A percentile compares a stretch with the other conserved stretches of the same genome.
Conservation (phyloP, 1,140 invertebrate species). For the Adoxophyes honmai region DNA sequence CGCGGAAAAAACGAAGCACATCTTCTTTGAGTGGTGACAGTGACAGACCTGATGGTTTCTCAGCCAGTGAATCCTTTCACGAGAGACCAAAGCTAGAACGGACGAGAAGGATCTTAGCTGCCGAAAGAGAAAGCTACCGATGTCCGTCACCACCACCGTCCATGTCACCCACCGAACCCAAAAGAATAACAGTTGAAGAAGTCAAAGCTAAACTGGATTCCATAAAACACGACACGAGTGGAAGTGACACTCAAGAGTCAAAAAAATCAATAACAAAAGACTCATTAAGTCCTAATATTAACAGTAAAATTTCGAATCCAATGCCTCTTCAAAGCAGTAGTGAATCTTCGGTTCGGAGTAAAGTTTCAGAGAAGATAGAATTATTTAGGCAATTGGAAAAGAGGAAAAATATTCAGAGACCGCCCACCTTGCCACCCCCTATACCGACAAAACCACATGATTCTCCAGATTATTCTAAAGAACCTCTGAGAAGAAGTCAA, state of each 20-base stretch:
- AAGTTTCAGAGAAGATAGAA: slow-evolving; percentile 75
- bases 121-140: slow-evolving; percentile 38
- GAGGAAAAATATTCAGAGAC: slow-evolving; percentile 72
- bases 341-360: slow-evolving; percentile 69
- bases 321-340: slow-evolving; percentile 54
- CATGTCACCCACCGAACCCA: slow-evolving; percentile 49
- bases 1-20: slow-evolving; percentile 78
- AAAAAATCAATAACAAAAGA: slow-evolving; percentile 64
- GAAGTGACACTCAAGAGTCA: slow-evolving; percentile 55
- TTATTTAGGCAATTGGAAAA: slow-evolving; percentile 75
- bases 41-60: slow-evolving; percentile 72
- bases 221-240: slow-evolving; percentile 63
- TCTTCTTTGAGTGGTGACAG: slow-evolving; percentile 80
- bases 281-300: slow-evolving; percentile 33
- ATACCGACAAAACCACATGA: slow-evolving; percentile 62
- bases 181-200: slow-evolving; percentile 75
- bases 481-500: slow-evolving; percentile 70
- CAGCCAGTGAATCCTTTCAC: slow-evolving; percentile 51
- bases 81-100: slow-evolving; percentile 53
- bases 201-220: slow-evolving; percentile 77
- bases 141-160: slow-evolving; percentile 51
- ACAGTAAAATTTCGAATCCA: slow-evolving; percentile 30
- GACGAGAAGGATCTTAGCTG: slow-evolving; percentile 38
- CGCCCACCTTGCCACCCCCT: slow-evolving; percentile 67
- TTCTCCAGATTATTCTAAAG: slow-evolving; percentile 45